Percentiles rank a stretch among this genome's conserved stretches.
Evolutionary conservation across 2,113 vertebrate genomes (phyloP).

Genomic region (Rhabdornis inornatus): DNA sequence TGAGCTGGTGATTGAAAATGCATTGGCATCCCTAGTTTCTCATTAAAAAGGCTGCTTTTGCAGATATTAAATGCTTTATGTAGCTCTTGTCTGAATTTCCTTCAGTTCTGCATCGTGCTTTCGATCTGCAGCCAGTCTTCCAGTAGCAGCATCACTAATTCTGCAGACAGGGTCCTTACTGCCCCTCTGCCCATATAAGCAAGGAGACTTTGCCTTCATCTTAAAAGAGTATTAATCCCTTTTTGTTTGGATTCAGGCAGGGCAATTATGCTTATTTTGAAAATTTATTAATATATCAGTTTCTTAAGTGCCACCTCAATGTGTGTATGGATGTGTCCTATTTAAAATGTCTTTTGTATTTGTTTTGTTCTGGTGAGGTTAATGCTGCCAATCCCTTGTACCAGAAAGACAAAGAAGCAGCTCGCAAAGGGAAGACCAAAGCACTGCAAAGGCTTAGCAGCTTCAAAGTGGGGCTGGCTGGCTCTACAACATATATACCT

Average conservation of each 20-base stretch:
- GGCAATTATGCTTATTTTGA: background rate
- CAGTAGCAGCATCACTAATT: background rate
- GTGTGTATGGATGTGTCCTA: background rate
- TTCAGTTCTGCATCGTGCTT: background rate
- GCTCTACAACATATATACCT: background rate
- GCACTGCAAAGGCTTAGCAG: background rate
- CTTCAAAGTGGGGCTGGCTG: background rate
- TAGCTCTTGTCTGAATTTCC: background rate
- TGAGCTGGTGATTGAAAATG: background rate
- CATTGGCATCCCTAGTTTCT: background rate
- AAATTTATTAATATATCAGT: background rate
- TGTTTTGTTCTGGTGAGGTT: background rate
- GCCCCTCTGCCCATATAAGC: background rate
- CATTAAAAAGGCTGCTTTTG: background rate
- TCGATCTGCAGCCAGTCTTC: background rate
- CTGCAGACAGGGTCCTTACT: background rate
- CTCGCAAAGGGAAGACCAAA: background rate
- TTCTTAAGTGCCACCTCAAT: background rate
- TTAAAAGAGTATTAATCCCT: background rate
- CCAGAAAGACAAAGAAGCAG: background rate
- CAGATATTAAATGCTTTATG: background rate
- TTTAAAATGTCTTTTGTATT: background rate
- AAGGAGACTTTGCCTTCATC: background rate
- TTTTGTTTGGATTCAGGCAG: background rate
- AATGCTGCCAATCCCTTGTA: background rate